Evolutionary conservation across 2,797 vertebrate genomes (phyloP), one percentile per base, ranked within the genome.

Genomic region (Mormyrus hasselquistii): DNA sequence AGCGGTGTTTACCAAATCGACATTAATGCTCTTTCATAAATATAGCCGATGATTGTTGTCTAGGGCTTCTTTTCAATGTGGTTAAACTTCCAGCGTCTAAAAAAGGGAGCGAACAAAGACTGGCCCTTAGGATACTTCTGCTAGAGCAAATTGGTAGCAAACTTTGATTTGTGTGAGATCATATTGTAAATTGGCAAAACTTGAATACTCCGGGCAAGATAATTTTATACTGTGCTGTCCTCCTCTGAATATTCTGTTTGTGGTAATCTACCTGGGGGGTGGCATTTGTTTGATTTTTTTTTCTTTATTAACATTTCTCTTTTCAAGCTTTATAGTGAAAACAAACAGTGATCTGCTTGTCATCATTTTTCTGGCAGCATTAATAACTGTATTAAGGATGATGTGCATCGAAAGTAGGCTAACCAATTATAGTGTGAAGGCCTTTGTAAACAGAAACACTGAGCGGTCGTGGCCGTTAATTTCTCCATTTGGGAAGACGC

Each of bases 171-270:
- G 91, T 90, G 79, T 89, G 89, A 90, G 89, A 53, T 44, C 69
- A 88, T 91, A 89, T 92, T 92, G 92, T 91, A 92, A 91, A 91
- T 87, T 90, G 92, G 89, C 91, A 91, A 93, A 93, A 93, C 90
- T 93, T 69, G 49, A 92, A 93, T 92, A 94, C 93, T 94, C 90
- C 88, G 62, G 91, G 93, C 88, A 88, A 92, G 89, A 92, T 90
- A 88, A 92, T 93, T 93, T 90, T 87, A 89, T 92, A 90, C 90
- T 87, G 65, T 86, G 90, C 90, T 87, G 88, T 92, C 88, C 25
- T 88, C 89, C 87, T 89, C 91, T 90, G 91, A 94, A 94, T 93
- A 94, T 94, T 94, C 91, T 50, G 90, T 94, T 92, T 94, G 93
- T 93, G 93, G 89, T 90, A 69, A 86, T 62, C 90, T 91, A 87